Evolutionary conservation across 2,888 invertebrate species (phyloP).

Genomic region (Eupithecia vulgata): DNA sequence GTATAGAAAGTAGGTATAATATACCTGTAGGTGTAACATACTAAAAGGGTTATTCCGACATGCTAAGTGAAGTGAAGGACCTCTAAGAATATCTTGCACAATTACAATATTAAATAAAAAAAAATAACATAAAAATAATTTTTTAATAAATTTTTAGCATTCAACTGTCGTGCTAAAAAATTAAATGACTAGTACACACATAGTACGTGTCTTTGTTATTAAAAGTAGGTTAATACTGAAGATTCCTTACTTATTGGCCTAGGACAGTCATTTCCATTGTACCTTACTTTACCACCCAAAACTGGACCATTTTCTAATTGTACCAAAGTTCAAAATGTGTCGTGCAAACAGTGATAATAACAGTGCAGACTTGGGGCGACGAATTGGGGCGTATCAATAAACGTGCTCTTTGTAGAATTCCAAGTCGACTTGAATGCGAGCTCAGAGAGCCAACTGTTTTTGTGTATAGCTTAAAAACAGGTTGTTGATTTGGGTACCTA

Average conservation of each 20-base stretch:
- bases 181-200: neutral
- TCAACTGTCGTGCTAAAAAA: slow-evolving; percentile 3
- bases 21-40: too few relatives aligned
- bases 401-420: slow-evolving; percentile 25
- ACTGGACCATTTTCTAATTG: slow-evolving; percentile 7
- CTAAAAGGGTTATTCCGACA: neutral
- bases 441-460: neutral
- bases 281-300: neutral
- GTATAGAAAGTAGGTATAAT: neutral
- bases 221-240: neutral
- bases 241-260: neutral
- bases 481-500: neutral
- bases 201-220: neutral
- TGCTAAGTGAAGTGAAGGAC: neutral
- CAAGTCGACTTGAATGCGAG: slow-evolving; percentile 16
- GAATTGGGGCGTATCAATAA: slow-evolving; percentile 39
- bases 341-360: neutral
- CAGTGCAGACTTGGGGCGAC: slow-evolving; percentile 11
- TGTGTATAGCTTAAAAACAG: neutral
- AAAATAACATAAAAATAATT: too few relatives aligned
- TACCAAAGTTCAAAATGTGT: slow-evolving; percentile 21
- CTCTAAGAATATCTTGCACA: neutral
- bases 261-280: neutral
- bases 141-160: too few relatives aligned
- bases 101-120: too few relatives aligned